Evolutionary conservation across 1,140 invertebrate species (phyloP).

Genomic region (Drosophila navojoa): DNA sequence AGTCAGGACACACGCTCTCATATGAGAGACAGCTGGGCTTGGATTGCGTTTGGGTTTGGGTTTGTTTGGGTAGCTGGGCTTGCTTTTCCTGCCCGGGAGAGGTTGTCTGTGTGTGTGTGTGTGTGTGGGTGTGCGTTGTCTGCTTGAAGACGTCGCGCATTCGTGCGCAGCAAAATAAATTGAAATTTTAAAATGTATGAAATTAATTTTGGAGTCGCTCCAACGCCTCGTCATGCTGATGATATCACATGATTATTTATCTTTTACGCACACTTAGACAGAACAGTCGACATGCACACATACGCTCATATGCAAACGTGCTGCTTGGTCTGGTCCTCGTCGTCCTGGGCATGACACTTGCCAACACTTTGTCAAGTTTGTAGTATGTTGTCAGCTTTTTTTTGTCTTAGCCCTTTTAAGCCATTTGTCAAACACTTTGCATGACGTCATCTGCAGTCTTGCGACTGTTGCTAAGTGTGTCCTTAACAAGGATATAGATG

Average conservation of each 20-base stretch:
- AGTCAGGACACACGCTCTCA: slow-evolving; percentile 26
- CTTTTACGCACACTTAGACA: slow-evolving; percentile 75
- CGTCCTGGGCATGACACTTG: slow-evolving; percentile 68
- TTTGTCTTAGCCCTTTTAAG: slow-evolving; percentile 64
- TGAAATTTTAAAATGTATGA: slow-evolving; percentile 82
- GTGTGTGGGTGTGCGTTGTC: slow-evolving; percentile 41
- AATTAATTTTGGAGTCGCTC: slow-evolving; percentile 67
- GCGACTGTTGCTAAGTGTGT: slow-evolving; percentile 20
- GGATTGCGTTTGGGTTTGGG: slow-evolving; percentile 2
- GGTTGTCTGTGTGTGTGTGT: neutral
- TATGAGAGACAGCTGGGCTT: slow-evolving; percentile 32
- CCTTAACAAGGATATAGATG: neutral
- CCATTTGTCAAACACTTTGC: slow-evolving; percentile 77
- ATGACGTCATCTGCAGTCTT: slow-evolving; percentile 64
- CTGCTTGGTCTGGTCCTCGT: slow-evolving; percentile 4
- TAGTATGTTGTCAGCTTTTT: slow-evolving; percentile 77
- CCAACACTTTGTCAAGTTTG: slow-evolving; percentile 80
- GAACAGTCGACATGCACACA: slow-evolving; percentile 11
- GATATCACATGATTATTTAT: slow-evolving; percentile 78
- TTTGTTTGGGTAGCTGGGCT: slow-evolving; percentile 1
- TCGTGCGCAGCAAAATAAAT: slow-evolving; percentile 76
- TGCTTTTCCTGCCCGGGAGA: neutral
- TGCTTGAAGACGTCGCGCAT: slow-evolving; percentile 73
- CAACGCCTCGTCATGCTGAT: slow-evolving; percentile 59
- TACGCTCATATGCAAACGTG: slow-evolving; percentile 58